Base-by-base conservation (phyloP, 2,888 invertebrate species). In the Drosophila seclusa region DNA sequence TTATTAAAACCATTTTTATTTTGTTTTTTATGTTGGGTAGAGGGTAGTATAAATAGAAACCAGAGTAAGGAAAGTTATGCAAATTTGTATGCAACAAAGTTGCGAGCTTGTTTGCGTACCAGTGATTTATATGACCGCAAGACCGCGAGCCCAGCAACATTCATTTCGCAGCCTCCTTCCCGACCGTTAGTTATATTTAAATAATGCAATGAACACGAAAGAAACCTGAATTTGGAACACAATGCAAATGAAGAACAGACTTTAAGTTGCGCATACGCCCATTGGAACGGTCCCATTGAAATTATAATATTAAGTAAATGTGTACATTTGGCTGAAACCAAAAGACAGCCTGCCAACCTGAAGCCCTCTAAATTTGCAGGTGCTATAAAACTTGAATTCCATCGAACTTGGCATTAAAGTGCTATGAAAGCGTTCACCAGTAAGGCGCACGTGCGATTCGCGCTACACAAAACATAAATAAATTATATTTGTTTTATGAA, bases 1-100 rank as follows among this genome's bases (percentile, higher is more conserved):
- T 42, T 13, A 11, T 27, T n/a, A 16, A 52, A 62, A 1, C 8
- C 24, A 18, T 38, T 21, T 53, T 61, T 29, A 6, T 13, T 13
- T 0, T 6, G 4, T 5, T 2, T 21, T 21, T n/a, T n/a, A 21
- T 32, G 32, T 31, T 34, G 21, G 6, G 18, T 18, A 24, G 21
- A 36, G 45, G 27, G 38, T 55, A 16, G 1, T 24, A 54, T 6
- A 34, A 24, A 61, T 36, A 38, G 29, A 55, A 63, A 59, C 8
- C 18, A 67, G 71, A 53, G 64, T 49, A 74, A 38, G 38, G 60
- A 83, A 77, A 83, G 80, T 88, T 88, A 88, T 88, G 88, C 84
- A 88, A 83, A 88, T 87, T 80, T 83, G 72, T 73, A 71, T 82
- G 83, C 83, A 88, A 78, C 82, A 83, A 83, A 88, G 88, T 88